These are phyloP conservation scores for Todiramphus chloris DNA, from an alignment of 2,113 vertebrate species.

Conservation along the genomic window DNA sequence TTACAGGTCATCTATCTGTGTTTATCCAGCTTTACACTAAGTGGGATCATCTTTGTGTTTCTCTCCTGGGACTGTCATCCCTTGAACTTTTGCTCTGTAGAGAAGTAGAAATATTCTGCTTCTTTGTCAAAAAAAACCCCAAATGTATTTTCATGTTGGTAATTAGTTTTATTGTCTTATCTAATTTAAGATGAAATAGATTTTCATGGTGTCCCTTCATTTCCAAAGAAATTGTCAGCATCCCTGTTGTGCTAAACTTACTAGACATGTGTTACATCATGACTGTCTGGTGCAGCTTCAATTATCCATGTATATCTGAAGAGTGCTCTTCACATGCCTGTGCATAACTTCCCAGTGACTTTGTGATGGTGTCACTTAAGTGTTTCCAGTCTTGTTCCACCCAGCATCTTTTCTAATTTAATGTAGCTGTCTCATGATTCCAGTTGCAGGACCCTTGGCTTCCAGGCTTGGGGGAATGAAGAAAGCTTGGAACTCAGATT, in stretches of 20 bases:
- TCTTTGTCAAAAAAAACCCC: not conserved
- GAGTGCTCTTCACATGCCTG: not conserved
- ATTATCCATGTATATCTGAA: not conserved
- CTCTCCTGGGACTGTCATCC: not conserved
- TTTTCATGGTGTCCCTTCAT: not conserved
- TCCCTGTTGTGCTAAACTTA: not conserved
- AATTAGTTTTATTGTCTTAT: not conserved
- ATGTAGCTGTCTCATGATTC: not conserved
- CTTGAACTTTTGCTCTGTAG: conserved; percentile 4
- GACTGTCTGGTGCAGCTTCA: not conserved
- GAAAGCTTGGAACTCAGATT: not conserved
- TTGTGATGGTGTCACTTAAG: not conserved
- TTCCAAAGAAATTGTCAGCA: not conserved
- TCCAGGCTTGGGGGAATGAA: not conserved
- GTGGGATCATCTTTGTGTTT: conserved; percentile 22
- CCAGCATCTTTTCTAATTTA: not conserved
- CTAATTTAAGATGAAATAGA: not conserved
- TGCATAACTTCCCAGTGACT: not conserved
- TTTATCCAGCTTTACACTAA: conserved; percentile 43
- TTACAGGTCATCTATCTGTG: not conserved
- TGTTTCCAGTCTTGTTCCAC: not conserved
- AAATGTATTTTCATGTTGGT: not conserved
- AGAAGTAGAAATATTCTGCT: not conserved
- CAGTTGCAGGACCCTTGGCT: not conserved
- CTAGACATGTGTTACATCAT: not conserved